A percentile compares a stretch with the other conserved stretches of the same genome.
These are phyloP conservation scores for Bolborhynchus lineola DNA, from an alignment of 2,113 vertebrate species.

Conservation along the genomic window DNA sequence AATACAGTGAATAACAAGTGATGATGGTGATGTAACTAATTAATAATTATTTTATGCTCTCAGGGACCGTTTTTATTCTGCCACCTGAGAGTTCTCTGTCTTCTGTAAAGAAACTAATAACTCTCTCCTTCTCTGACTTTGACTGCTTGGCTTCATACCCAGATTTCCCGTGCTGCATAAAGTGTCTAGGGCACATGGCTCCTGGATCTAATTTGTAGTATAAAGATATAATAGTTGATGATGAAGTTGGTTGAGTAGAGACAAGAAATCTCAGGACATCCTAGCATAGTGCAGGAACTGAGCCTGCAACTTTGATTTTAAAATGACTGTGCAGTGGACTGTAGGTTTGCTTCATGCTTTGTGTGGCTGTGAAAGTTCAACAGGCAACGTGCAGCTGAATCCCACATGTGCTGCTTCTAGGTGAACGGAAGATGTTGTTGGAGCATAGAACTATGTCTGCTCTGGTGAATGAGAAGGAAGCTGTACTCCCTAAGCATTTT, in stretches of 20 bases:
- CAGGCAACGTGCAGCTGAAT: neutral
- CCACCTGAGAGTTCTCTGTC: neutral
- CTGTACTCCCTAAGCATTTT: neutral
- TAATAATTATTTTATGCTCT: conserved; percentile 26
- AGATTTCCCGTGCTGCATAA: neutral
- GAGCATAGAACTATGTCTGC: neutral
- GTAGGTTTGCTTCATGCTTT: neutral
- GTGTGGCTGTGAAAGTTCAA: neutral
- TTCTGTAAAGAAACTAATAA: neutral
- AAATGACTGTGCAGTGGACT: neutral
- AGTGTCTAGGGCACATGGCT: neutral
- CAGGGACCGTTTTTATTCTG: neutral
- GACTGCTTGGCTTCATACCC: neutral
- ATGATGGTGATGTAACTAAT: conserved; percentile 13
- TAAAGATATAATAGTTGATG: neutral
- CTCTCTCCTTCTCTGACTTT: neutral
- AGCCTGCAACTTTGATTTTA: neutral
- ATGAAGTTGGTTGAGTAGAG: neutral
- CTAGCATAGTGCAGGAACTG: neutral
- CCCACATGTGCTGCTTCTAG: neutral
- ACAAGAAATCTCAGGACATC: neutral
- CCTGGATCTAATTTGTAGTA: neutral
- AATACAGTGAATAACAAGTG: neutral
- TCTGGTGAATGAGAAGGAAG: neutral
- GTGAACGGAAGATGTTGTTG: neutral